phyloP scores from a whole-genome alignment of 2,113 vertebrate species.

The Hoplias malabaricus region DNA sequence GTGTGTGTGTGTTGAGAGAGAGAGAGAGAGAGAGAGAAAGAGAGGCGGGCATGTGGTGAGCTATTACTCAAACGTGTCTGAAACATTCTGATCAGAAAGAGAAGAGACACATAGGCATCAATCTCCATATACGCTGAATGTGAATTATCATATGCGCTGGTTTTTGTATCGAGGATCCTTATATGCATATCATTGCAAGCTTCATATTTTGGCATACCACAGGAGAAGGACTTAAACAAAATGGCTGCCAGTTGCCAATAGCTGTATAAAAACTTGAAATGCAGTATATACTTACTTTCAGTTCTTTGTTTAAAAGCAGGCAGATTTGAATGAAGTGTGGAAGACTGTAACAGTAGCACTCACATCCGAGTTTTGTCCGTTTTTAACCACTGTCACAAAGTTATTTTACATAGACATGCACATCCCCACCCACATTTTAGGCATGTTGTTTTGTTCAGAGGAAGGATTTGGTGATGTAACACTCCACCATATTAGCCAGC shows the following conservation, averaged over 20 bases:
- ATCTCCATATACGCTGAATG: background rate
- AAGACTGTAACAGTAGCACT: background rate
- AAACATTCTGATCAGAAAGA: slow-evolving; percentile 54
- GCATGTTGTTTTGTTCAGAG: slow-evolving; percentile 31
- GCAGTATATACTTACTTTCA: slow-evolving; percentile 2
- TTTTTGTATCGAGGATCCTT: background rate
- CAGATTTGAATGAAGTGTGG: slow-evolving; percentile 13
- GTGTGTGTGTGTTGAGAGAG: slow-evolving; percentile 25
- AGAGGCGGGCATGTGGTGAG: slow-evolving; percentile 53
- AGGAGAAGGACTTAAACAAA: slow-evolving; percentile 66
- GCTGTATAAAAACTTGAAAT: slow-evolving; percentile 49
- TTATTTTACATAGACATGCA: slow-evolving; percentile 26
- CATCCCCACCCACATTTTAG: slow-evolving; percentile 30
- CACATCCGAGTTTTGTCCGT: slow-evolving; percentile 19
- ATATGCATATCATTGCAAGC: background rate
- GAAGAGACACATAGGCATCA: slow-evolving; percentile 35
- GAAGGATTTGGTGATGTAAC: slow-evolving; percentile 30
- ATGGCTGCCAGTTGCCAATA: slow-evolving; percentile 71
- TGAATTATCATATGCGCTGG: background rate
- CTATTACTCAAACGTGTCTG: slow-evolving; percentile 56
- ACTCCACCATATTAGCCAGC: slow-evolving; percentile 18
- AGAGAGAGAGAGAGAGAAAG: slow-evolving; percentile 33
- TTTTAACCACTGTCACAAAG: slow-evolving; percentile 29
- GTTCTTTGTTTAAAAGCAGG: slow-evolving; percentile 9
- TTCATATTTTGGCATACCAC: background rate